Percentiles rank a stretch among this genome's conserved stretches.
These are phyloP conservation scores for Drosophila mettleri DNA, from an alignment of 2,888 invertebrate genomes.

Conservation along the genomic window DNA sequence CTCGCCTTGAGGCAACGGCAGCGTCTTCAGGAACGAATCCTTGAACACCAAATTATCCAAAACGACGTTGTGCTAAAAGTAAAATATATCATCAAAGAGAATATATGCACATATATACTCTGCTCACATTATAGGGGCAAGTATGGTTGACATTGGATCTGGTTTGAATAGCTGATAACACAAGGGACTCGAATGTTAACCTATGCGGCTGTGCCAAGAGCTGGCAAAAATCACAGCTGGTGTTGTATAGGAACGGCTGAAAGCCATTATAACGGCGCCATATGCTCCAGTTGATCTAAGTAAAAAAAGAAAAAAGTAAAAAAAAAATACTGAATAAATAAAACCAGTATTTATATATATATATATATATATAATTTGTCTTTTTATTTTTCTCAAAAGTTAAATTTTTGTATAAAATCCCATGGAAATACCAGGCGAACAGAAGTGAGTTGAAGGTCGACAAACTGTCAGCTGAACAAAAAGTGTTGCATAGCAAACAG, in stretches of 20 bases:
- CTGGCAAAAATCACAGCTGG: slow-evolving; percentile 30
- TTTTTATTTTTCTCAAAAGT: not conserved
- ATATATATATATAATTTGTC: not conserved
- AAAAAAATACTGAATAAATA: not conserved
- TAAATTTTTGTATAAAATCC: not conserved
- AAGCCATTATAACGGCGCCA: slow-evolving; percentile 42
- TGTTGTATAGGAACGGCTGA: slow-evolving; percentile 39
- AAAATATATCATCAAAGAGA: not conserved
- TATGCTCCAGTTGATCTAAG: slow-evolving; percentile 45
- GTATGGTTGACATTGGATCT: slow-evolving; percentile 38
- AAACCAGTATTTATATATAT: too few species aligned
- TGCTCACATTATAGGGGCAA: slow-evolving; percentile 39
- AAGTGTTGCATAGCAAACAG: not conserved
- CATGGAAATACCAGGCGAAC: not conserved
- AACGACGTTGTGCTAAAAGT: slow-evolving; percentile 33
- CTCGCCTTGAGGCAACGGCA: slow-evolving; percentile 46
- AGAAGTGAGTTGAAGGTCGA: not conserved
- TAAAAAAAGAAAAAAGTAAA: not conserved
- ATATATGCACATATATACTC: not conserved
- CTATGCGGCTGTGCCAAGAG: slow-evolving; percentile 11
- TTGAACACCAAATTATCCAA: slow-evolving; percentile 44
- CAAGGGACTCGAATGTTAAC: slow-evolving; percentile 24
- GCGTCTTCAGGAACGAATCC: slow-evolving; percentile 22
- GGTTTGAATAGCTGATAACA: slow-evolving; percentile 15
- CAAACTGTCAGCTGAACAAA: not conserved